Evolutionary conservation across 2,888 invertebrate genomes (phyloP).

Genomic region (Stomorhina lunata): DNA sequence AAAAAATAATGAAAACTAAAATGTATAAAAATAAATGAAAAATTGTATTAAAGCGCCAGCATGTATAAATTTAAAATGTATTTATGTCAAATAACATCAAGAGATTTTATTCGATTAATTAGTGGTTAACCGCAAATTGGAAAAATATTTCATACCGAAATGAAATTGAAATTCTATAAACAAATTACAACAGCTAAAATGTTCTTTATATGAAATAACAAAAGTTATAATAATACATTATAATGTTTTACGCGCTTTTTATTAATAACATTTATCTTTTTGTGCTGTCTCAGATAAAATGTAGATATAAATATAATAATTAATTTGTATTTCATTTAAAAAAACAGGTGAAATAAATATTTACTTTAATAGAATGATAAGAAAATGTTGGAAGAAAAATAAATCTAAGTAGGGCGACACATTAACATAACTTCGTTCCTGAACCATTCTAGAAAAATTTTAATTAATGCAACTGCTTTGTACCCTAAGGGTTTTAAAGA

Average conservation of each 20-base stretch:
- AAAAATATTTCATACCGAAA: slow-evolving; percentile 61
- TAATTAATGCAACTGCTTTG: too few species aligned
- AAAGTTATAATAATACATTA: neutral
- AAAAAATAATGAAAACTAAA: neutral
- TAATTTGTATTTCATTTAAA: slow-evolving; percentile 4
- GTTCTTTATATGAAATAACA: neutral
- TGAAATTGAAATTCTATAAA: slow-evolving; percentile 45
- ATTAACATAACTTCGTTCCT: neutral
- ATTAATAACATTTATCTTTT: neutral
- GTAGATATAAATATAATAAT: neutral
- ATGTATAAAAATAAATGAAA: neutral
- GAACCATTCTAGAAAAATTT: too few species aligned
- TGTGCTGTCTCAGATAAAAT: neutral
- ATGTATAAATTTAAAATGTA: slow-evolving; percentile 35
- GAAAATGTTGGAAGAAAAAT: neutral
- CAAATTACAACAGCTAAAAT: neutral
- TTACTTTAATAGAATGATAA: slow-evolving; percentile 11
- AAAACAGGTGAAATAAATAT: slow-evolving; percentile 18
- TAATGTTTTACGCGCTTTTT: neutral
- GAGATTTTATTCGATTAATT: slow-evolving; percentile 71
- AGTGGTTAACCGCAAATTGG: slow-evolving; percentile 76
- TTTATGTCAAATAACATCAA: slow-evolving; percentile 61
- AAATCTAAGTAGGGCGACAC: neutral
- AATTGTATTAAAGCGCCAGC: slow-evolving; percentile 28
- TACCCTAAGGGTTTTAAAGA: too few species aligned